These are phyloP conservation scores for Drosophila maculinotata DNA, from an alignment of 2,888 invertebrate species.

Conservation along the genomic window DNA sequence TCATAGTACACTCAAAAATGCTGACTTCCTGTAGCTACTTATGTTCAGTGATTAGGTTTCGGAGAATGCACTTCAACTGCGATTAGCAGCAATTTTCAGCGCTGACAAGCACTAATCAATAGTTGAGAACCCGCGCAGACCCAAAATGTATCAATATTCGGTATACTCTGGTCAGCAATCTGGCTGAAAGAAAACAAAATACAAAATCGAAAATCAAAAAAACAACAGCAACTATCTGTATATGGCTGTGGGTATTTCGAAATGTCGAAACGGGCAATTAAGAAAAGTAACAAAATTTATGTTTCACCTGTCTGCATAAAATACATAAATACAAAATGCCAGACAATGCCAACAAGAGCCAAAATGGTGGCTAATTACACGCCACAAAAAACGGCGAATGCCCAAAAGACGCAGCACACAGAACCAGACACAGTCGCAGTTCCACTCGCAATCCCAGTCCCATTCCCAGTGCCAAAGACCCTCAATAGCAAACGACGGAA, in stretches of 20 bases:
- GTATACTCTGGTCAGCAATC: constrained; percentile 36
- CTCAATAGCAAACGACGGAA: constrained; percentile 42
- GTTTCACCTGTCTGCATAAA: constrained; percentile 82
- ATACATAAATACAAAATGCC: constrained; percentile 68
- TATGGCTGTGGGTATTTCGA: constrained; percentile 45
- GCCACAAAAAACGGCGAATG: constrained; percentile 49
- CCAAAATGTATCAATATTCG: constrained; percentile 61
- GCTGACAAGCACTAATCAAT: constrained; percentile 75
- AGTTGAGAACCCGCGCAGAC: constrained; percentile 26
- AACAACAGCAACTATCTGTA: constrained; percentile 43
- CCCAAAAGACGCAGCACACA: constrained; percentile 28
- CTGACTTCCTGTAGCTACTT: constrained; percentile 44
- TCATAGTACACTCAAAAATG: constrained; percentile 25
- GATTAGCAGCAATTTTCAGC: constrained; percentile 60
- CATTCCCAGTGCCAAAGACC: constrained; percentile 28
- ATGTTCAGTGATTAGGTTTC: constrained; percentile 31
- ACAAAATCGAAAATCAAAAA: too few species aligned
- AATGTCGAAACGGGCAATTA: constrained; percentile 71
- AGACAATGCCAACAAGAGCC: constrained; percentile 62
- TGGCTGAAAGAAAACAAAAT: constrained; percentile 32
- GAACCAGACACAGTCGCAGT: constrained; percentile 16
- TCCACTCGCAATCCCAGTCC: constrained; percentile 13
- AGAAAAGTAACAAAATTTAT: constrained; percentile 79
- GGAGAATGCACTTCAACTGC: constrained; percentile 30
- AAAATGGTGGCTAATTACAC: constrained; percentile 77